Base-by-base conservation (phyloP, 2,113 vertebrate species). In the Numenius arquata region DNA sequence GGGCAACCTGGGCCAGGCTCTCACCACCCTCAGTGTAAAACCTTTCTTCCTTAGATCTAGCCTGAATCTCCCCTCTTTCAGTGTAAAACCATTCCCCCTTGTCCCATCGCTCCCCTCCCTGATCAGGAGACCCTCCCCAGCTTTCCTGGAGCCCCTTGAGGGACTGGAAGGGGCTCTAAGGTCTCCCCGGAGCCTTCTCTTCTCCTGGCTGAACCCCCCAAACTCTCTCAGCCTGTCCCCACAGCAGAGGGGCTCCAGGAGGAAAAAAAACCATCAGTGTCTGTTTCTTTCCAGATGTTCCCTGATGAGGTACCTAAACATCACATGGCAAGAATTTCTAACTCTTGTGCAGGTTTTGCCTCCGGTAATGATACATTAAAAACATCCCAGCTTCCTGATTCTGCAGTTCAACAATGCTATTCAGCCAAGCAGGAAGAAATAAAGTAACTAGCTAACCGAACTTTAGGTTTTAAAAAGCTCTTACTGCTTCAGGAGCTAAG, bases 201-300 rank as follows among this genome's bases (percentile, higher is more conserved):
- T 23, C 34, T 62, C 36, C 36, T 18, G 61, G 61, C 61, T 62
- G 59, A 62, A 38, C n/a, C n/a, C 22, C 23, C 61, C 16, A 23
- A 59, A 5, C 25, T 27, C 7, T 40, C 61, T 40, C 36, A 27
- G 16, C 25, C 25, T 19, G 36, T 27, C 36, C 61, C 7, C 36
- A 8, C 61, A 40, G 61, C 61, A 62, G 61, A 62, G 61, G 61
- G 25, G 25, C 61, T 62, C 59, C 61, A 40, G 38, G 38, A 17
- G 38, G 27, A 48, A 48, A 47, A n/a, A 43, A 61, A 63, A 63
- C 34, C 32, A 40, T 45, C 30, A 18, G 32, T 36, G 58, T 80
- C 90, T 77, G 30, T 71, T 96, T 93, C 96, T 95, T 95, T 59
- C 65, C 88, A 66, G 83, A 79, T 68, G 56, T 74, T 71, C 34